Evolutionary conservation across 1,140 invertebrate species (phyloP), one percentile per base, ranked within the genome.

Genomic region (Cheumatopsyche charites): DNA sequence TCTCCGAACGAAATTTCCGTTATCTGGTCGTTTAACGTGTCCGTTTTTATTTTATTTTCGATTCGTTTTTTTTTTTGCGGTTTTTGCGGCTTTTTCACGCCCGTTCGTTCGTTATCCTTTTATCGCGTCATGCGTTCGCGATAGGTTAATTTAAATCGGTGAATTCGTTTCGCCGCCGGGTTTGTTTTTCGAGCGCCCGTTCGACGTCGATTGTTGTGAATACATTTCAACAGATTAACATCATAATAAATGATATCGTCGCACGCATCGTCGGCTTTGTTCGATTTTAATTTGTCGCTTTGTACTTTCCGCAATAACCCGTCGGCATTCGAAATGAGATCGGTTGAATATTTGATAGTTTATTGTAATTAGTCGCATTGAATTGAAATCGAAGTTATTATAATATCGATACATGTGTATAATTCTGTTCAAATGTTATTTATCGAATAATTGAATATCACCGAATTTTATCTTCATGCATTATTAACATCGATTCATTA

Each of bases 231-330:
- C 17, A 4, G 45, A n/a, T 15, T 15, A 49, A 19, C 17, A 19
- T 49, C 45, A n/a, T 19, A 19, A 19, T 49, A 4, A 19, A n/a
- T 19, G 45, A n/a, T 49, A 49, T 15, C 45, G 45, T 13, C 4
- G 19, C 47, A 49, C 19, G 19, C 13, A n/a, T 49, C 47, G n/a
- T 13, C 47, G 4, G 23, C 23, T 45, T n/a, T 21, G 45, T n/a
- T 55, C 23, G 11, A 63, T 26, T n/a, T 70, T 67, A 55, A 67
- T 45, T 63, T 62, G 49, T 15, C 62, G 63, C 70, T 71, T 71
- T 71, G 9, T 67, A 36, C 68, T 67, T 74, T 67, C 58, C 62
- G 43, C 68, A 66, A 74, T 74, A 36, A 36, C 29, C 3, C 9
- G 29, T 9, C 29, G 9, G 29, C 29, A 9, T 36, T 36, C 29